Base-by-base conservation (phyloP, 2,888 invertebrate species). In the Protodeltote pygarga region DNA sequence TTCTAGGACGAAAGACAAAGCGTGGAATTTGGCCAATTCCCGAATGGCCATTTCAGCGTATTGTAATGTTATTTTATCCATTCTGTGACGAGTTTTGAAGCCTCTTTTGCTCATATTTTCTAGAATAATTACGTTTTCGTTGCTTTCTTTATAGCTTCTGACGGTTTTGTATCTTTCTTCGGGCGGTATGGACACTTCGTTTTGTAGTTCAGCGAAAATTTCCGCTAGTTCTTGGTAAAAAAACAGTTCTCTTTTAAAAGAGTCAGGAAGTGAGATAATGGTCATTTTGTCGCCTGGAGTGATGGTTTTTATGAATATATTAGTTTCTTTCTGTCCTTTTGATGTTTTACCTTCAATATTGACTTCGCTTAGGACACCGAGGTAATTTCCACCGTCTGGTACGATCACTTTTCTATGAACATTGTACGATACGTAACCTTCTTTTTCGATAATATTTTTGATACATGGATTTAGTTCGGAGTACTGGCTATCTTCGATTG, bases 1-100 rank as follows among this genome's bases (percentile, higher is more conserved):
- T 67, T 83, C 61, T n/a, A 82, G 28, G 1, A 70, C 71, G 42
- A 77, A 77, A 0, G 81, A 77, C 1, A 84, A 46, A 0, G 67
- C 77, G 40, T 85, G 85, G 29, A 83, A 76, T 49, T 75, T 82
- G 0, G 84, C 83, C 13, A 84, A 59, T 46, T 80, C 65, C 41
- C 63, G 64, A 1, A 83, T 42, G 2, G 77, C 67, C 9, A 75
- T 34, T 45, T 77, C 69, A 1, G 77, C 76, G 47, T 78, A 80
- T 35, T 75, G 64, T 6, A 77, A 31, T 1, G 71, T 57, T 21
- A 80, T 62, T 1, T 74, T 60, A 13, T 81, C 72, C 61, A 73
- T 65, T 44, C 79, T 71, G 11, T 67, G 54, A 29, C 62, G 62
- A 0, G 73, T 79, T 50, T 64, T 49, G 31, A 61, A 83, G 2